Conservation (phyloP, 2,113 vertebrate species). For the Ammodytes marinus region DNA sequence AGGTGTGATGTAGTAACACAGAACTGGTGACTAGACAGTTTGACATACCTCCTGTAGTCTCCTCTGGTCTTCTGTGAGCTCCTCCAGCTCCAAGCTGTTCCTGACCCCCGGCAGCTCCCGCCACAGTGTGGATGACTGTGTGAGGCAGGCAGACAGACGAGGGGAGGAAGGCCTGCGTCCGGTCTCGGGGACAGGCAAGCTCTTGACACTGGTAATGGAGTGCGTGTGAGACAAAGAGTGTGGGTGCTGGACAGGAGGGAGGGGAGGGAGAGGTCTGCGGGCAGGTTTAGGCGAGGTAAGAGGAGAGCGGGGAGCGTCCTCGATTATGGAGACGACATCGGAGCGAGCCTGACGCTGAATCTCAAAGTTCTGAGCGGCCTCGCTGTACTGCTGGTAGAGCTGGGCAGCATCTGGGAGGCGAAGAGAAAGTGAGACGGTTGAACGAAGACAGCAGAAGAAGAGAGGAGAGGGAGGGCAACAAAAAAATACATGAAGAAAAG, state of each 20-base stretch:
- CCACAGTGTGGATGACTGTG: constrained; percentile 89
- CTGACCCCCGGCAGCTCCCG: constrained; percentile 91
- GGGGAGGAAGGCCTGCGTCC: constrained; percentile 76
- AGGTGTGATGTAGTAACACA: constrained; percentile 17
- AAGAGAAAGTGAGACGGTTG: neutral
- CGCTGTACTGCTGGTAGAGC: constrained; percentile 97
- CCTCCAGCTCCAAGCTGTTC: constrained; percentile 85
- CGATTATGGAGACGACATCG: constrained; percentile 77
- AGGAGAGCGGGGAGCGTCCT: constrained; percentile 67
- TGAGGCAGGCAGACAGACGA: constrained; percentile 88
- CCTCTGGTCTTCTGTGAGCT: constrained; percentile 89
- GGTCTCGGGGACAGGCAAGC: constrained; percentile 81
- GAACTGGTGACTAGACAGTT: neutral
- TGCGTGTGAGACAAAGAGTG: constrained; percentile 75
- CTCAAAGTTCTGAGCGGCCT: constrained; percentile 91
- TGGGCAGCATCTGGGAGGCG: constrained; percentile 85
- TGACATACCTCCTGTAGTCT: constrained; percentile 94
- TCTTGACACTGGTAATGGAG: constrained; percentile 80
- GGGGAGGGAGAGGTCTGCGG: constrained; percentile 86
- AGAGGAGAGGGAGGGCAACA: neutral
- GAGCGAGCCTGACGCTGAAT: constrained; percentile 92
- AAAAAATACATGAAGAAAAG: constrained; percentile 31
- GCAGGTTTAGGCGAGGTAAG: constrained; percentile 80
- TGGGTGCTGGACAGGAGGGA: constrained; percentile 62
- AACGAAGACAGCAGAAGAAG: neutral